Conservation (phyloP, 2,797 vertebrate genomes). For the Phylloscopus collybita region DNA sequence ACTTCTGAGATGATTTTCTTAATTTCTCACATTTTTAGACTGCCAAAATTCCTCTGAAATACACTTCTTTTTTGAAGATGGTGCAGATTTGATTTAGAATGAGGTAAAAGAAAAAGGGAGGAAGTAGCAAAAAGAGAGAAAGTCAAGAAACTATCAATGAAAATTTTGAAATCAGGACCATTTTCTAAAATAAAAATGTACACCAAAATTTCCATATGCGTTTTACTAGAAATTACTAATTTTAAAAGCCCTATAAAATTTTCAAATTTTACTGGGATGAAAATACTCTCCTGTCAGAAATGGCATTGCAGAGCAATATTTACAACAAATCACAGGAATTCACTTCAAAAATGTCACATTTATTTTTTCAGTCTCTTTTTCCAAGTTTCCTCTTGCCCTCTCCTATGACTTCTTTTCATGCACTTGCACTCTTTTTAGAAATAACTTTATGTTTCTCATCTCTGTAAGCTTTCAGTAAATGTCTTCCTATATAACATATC, state of each 20-base stretch:
- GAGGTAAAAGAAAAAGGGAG: neutral
- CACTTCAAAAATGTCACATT: neutral
- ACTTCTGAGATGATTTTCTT: neutral
- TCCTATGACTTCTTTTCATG: neutral
- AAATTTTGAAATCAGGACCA: neutral
- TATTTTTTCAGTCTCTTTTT: neutral
- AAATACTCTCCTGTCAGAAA: neutral
- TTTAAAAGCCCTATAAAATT: neutral
- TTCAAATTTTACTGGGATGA: neutral
- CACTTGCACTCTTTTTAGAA: neutral
- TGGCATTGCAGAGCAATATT: neutral
- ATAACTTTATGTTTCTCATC: neutral
- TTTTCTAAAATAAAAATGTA: neutral
- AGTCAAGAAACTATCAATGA: fast-evolving
- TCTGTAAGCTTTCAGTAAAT: neutral
- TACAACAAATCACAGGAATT: neutral
- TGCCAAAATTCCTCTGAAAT: neutral
- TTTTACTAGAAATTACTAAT: neutral
- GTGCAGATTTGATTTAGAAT: neutral
- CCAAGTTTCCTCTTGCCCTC: neutral
- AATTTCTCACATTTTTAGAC: neutral
- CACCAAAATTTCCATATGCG: neutral
- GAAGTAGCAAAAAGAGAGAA: neutral
- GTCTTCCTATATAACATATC: neutral
- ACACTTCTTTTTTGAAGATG: neutral